phyloP scores from a whole-genome alignment of 2,888 invertebrate genomes.

The Stenodema calcarata region DNA sequence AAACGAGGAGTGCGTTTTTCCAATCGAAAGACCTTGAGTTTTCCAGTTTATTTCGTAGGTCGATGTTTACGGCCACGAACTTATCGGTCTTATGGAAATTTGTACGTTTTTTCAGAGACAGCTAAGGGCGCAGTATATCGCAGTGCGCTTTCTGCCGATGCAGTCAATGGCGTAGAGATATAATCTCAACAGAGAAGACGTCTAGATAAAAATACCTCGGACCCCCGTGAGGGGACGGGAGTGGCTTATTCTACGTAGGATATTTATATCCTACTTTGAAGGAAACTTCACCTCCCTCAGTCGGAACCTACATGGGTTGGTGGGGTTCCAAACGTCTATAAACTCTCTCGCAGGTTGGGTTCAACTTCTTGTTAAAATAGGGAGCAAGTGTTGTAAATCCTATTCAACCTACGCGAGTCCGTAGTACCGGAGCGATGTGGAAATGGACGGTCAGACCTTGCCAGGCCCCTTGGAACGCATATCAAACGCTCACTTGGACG shows the following conservation, averaged over 20 bases:
- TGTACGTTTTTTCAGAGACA: background rate
- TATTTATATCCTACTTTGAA: slow-evolving; percentile 21
- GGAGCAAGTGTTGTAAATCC: slow-evolving; percentile 15
- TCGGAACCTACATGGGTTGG: background rate
- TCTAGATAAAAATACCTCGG: background rate
- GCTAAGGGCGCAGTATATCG: background rate
- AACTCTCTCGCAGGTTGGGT: background rate
- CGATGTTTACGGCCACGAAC: background rate
- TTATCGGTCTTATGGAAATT: background rate
- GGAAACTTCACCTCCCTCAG: slow-evolving; percentile 2
- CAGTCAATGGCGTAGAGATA: background rate
- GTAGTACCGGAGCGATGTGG: background rate
- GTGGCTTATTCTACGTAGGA: background rate
- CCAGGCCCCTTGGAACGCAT: background rate
- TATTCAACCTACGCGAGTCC: slow-evolving; percentile 7
- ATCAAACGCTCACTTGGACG: background rate
- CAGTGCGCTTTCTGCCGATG: background rate
- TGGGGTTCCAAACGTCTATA: slow-evolving; percentile 18
- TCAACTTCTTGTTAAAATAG: slow-evolving; percentile 15
- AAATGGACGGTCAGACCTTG: background rate
- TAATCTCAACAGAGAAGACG: background rate
- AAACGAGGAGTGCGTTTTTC: background rate
- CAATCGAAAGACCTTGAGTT: background rate
- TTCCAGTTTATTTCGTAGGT: background rate
- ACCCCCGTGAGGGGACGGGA: background rate